These are phyloP conservation scores for Caranx ignobilis DNA, from an alignment of 2,113 vertebrate species.

Conservation along the genomic window DNA sequence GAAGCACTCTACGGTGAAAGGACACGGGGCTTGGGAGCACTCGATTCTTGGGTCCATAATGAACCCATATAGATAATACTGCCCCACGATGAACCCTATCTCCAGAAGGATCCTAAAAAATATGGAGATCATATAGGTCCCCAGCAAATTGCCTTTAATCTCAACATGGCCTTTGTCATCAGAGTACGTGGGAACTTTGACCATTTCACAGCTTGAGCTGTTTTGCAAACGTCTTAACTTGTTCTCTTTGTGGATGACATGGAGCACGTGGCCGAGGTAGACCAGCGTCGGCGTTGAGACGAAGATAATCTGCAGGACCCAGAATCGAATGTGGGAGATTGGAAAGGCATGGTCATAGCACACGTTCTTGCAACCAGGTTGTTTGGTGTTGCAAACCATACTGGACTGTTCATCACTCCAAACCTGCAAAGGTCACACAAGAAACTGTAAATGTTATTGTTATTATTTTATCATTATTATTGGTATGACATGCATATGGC, in stretches of 20 bases:
- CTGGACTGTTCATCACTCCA: conserved; percentile 92
- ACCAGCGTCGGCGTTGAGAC: conserved; percentile 93
- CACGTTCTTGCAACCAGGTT: conserved; percentile 95
- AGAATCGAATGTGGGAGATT: conserved; percentile 97
- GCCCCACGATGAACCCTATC: conserved; percentile 92
- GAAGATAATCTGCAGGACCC: conserved; percentile 96
- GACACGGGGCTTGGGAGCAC: conserved; percentile 91
- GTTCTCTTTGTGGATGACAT: conserved; percentile 91
- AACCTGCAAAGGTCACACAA: conserved; percentile 60
- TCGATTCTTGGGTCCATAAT: conserved; percentile 88
- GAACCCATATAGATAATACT: conserved; percentile 96
- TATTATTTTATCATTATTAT: not conserved
- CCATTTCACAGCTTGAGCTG: not conserved
- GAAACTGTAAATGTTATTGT: not conserved
- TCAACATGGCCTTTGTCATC: conserved; percentile 88
- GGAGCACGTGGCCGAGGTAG: conserved; percentile 94
- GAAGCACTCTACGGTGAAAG: conserved; percentile 95
- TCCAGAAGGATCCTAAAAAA: conserved; percentile 92
- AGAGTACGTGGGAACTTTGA: conserved; percentile 81
- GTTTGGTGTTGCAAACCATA: conserved; percentile 95
- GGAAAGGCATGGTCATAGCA: conserved; percentile 97
- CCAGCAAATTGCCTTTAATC: conserved; percentile 90
- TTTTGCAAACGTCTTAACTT: conserved; percentile 83
- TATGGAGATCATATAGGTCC: conserved; percentile 92
- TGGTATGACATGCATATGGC: not conserved